Conservation (phyloP, 1,140 invertebrate species). For the Pseudomyrmex pallidus region DNA sequence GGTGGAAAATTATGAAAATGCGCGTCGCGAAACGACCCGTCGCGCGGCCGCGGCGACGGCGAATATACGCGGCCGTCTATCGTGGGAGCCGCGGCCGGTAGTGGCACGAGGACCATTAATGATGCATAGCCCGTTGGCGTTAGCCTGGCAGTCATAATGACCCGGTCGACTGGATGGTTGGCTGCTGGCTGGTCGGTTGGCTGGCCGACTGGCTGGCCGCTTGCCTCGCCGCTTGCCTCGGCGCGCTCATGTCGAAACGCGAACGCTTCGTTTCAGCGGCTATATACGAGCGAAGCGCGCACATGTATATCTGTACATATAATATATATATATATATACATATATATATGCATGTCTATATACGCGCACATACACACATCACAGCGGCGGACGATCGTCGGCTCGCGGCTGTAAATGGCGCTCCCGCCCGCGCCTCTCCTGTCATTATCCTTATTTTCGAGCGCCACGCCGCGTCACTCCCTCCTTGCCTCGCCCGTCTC, state of each 20-base stretch:
- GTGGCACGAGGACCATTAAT: conserved; percentile 75
- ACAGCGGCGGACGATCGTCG: conserved; percentile 37
- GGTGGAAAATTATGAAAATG: conserved; percentile 65
- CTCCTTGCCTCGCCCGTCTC: conserved; percentile 23
- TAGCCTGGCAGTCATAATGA: conserved; percentile 78
- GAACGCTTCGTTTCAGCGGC: conserved; percentile 71
- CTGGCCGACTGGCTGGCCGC: conserved; percentile 57
- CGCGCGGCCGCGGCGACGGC: conserved; percentile 11
- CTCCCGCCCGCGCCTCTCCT: conserved; percentile 65
- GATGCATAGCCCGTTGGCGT: conserved; percentile 79
- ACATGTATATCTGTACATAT: background rate
- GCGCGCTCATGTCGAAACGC: conserved; percentile 72
- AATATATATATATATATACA: conserved; percentile 2
- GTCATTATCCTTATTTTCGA: conserved; percentile 78
- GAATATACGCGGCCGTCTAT: conserved; percentile 61
- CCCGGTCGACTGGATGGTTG: conserved; percentile 73
- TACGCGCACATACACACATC: background rate
- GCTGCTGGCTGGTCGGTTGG: conserved; percentile 57
- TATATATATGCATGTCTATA: conserved; percentile 8
- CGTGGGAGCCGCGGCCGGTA: conserved; percentile 68
- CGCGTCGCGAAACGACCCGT: conserved; percentile 43
- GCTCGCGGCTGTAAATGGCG: conserved; percentile 71
- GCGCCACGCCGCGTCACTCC: background rate
- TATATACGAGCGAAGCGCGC: conserved; percentile 58
- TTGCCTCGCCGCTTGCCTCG: conserved; percentile 45